These are phyloP conservation scores for Aselliscus stoliczkanus DNA, from an alignment of 2,797 vertebrate genomes.

Conservation along the genomic window DNA sequence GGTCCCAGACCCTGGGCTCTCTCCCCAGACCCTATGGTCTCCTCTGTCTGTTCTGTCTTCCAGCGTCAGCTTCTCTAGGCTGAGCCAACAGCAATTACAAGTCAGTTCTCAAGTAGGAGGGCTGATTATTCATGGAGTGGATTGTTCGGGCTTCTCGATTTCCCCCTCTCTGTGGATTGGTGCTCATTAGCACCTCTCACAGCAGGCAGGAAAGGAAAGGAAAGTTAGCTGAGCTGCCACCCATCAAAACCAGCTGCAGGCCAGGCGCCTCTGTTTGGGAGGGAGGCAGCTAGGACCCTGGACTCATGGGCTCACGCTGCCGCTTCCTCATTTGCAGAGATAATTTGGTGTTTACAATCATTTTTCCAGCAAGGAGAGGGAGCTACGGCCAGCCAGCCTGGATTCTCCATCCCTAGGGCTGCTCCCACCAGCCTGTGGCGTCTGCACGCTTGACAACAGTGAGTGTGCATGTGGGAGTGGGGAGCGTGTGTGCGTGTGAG, in stretches of 20 bases:
- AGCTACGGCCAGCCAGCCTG: background rate
- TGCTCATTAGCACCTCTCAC: background rate
- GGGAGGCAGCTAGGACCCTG: background rate
- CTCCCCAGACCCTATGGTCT: background rate
- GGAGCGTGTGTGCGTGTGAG: background rate
- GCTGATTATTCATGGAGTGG: background rate
- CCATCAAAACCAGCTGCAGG: background rate
- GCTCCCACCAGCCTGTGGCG: background rate
- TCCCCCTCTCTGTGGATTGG: background rate
- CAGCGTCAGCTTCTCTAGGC: background rate
- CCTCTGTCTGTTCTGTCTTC: background rate
- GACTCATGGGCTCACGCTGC: background rate
- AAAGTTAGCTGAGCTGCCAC: background rate
- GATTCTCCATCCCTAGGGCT: background rate
- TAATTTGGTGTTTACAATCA: background rate
- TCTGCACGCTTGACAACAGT: background rate
- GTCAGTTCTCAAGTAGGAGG: background rate
- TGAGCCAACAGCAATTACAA: background rate
- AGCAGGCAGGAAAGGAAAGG: background rate
- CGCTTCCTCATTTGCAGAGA: background rate
- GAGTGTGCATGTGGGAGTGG: rapidly evolving
- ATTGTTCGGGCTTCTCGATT: background rate
- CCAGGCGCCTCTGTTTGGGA: background rate
- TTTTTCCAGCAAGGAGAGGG: background rate
- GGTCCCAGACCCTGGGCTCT: background rate